phyloP scores from a whole-genome alignment of 2,113 vertebrate species.

The Casuarius casuarius region DNA sequence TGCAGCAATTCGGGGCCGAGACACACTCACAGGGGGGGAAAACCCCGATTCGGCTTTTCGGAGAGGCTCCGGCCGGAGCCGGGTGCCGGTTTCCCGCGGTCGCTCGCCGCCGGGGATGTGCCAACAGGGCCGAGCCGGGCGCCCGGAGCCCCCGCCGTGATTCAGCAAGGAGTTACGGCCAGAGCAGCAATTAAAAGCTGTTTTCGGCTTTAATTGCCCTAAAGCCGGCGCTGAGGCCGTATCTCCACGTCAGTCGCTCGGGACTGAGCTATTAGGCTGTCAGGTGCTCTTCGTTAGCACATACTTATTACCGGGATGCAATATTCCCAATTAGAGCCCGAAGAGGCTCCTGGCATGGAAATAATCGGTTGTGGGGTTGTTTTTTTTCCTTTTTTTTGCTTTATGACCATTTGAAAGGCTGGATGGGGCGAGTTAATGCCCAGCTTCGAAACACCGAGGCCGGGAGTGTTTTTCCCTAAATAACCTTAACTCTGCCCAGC shows the following conservation, averaged over 20 bases:
- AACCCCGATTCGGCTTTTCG: too few relatives aligned
- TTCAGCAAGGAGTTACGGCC: not conserved
- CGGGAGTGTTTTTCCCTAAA: rapidly evolving
- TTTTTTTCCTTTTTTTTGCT: not conserved
- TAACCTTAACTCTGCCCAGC: not conserved
- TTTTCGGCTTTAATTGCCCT: slow-evolving; percentile 26
- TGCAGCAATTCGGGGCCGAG: too few relatives aligned
- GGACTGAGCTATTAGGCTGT: not conserved
- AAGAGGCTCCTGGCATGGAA: not conserved
- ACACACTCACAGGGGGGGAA: too few relatives aligned
- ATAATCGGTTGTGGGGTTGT: not conserved
- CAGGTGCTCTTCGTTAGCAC: not conserved
- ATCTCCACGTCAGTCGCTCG: slow-evolving; percentile 39
- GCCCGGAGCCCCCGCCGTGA: not conserved
- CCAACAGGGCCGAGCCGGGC: not conserved
- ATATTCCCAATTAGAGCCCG: slow-evolving; percentile 7
- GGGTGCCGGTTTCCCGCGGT: too few relatives aligned
- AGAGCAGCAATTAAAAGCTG: not conserved
- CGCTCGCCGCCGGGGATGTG: too few relatives aligned
- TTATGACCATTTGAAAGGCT: not conserved
- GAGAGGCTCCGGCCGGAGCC: too few relatives aligned
- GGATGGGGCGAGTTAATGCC: not conserved
- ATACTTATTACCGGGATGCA: not conserved
- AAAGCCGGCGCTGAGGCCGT: not conserved
- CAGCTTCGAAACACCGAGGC: not conserved